phyloP scores from a whole-genome alignment of 2,797 vertebrate genomes.

The Picus viridis region DNA sequence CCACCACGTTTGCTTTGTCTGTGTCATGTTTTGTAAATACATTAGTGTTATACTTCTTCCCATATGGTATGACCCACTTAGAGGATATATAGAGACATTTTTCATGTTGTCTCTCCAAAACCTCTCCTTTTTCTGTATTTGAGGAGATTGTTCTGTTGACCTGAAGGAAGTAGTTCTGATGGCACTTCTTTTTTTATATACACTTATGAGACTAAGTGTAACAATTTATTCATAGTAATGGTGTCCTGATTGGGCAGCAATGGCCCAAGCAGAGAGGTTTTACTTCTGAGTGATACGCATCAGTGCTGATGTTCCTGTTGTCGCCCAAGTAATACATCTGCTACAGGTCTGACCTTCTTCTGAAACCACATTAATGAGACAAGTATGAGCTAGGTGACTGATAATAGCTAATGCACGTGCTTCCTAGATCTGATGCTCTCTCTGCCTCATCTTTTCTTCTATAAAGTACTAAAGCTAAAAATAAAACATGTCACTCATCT shows the following conservation, averaged over 20 bases:
- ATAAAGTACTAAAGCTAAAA: conserved; percentile 21
- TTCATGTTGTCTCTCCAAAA: neutral
- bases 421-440: neutral
- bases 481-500: conserved; percentile 46
- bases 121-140: neutral
- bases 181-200: neutral
- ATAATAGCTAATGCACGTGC: neutral
- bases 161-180: neutral
- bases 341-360: conserved; percentile 52
- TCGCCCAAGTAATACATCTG: conserved; percentile 19
- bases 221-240: neutral
- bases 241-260: conserved; percentile 4
- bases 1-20: accelerated
- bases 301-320: conserved; percentile 36
- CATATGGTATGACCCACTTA: neutral
- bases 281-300: conserved; percentile 33
- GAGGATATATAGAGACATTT: neutral
- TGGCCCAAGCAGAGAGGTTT: conserved; percentile 6
- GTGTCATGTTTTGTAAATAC: neutral
- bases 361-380: conserved; percentile 40
- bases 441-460: conserved; percentile 22
- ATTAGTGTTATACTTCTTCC: neutral
- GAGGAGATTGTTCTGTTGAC: neutral
- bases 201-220: neutral
- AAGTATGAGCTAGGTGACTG: conserved; percentile 26